A percentile compares a stretch with the other conserved stretches of the same genome.
Evolutionary conservation across 2,888 invertebrate species (phyloP).

Genomic region (Melanophora roralis): DNA sequence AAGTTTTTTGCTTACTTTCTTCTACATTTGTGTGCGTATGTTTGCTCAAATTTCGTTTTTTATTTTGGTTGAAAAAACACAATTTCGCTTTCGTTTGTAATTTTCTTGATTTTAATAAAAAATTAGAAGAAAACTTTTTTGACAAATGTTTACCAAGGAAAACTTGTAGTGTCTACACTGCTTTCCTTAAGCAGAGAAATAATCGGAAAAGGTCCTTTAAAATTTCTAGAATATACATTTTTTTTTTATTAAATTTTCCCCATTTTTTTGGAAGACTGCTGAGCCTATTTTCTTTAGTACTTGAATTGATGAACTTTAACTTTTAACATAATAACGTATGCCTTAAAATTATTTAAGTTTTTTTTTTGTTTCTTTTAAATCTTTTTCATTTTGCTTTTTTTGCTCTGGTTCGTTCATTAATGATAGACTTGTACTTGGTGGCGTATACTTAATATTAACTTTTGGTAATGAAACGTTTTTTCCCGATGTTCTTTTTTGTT

Average conservation of each 20-base stretch:
- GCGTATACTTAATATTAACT: slow-evolving; percentile 45
- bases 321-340: neutral
- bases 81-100: slow-evolving; percentile 60
- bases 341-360: no score
- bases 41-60: neutral
- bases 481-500: neutral
- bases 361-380: slow-evolving; percentile 1
- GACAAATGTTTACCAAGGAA: slow-evolving; percentile 26
- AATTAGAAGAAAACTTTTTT: slow-evolving; percentile 40
- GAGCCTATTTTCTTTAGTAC: neutral
- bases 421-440: slow-evolving; percentile 29
- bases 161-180: neutral
- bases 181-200: neutral
- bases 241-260: no score
- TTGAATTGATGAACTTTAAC: slow-evolving; percentile 29
- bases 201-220: neutral
- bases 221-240: neutral
- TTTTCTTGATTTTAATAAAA: slow-evolving; percentile 51
- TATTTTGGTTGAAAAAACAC: slow-evolving; percentile 2
- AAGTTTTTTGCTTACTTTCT: slow-evolving; percentile 1
- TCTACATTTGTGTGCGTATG: slow-evolving; percentile 12
- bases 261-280: no score
- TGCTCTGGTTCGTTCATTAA: neutral
- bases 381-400: neutral
- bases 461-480: slow-evolving; percentile 32